Evolutionary conservation across 2,888 invertebrate species (phyloP), one percentile per base, ranked within the genome.

Genomic region (Teinopalpus imperialis): DNA sequence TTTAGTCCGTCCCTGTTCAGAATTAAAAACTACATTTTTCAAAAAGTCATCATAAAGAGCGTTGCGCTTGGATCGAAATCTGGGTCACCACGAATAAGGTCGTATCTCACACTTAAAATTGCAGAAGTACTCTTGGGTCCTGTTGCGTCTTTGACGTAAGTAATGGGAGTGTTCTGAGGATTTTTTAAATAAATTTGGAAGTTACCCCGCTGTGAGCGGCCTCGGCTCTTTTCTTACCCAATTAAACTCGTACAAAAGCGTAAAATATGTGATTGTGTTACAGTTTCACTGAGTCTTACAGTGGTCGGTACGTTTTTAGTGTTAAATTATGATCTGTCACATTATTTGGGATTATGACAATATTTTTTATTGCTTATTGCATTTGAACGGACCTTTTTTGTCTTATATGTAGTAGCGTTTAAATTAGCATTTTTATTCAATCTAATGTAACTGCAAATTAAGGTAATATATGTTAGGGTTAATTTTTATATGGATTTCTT

Each of bases 1-100:
- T 77, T 74, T 66, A 67, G 57, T 60, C 55, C 66, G 72, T 67
- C 66, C 69, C 69, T 68, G 74, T 57, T 61, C 66, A 66, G 72
- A 82, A 86, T 87, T 86, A 86, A 87, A 85, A 83, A 78, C 71
- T 77, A 74, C 81, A 86, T 86, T 83, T 87, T 81, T 88, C 88
- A 86, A 82, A 85, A 87, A 83, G 86, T 86, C 85, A 79, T 87
- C 85, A 81, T 86, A 87, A 87, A 87, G 75, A 77, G 70, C 74
- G 73, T 66, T 65, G 72, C 69, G 63, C 64, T 66, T 60, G 63
- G 77, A 74, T 76, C 75, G 75, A 69, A 76, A 87, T 87, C 78
- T 87, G 75, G 86, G 88, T 87, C 86, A 83, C 54, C 70, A 54
- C 67, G 73, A 68, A 78, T 72, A 79, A 78, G 81, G 83, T 66